Evolutionary conservation across 1,140 invertebrate species (phyloP), one percentile per base, ranked within the genome.

Genomic region (Cydia pomonella): DNA sequence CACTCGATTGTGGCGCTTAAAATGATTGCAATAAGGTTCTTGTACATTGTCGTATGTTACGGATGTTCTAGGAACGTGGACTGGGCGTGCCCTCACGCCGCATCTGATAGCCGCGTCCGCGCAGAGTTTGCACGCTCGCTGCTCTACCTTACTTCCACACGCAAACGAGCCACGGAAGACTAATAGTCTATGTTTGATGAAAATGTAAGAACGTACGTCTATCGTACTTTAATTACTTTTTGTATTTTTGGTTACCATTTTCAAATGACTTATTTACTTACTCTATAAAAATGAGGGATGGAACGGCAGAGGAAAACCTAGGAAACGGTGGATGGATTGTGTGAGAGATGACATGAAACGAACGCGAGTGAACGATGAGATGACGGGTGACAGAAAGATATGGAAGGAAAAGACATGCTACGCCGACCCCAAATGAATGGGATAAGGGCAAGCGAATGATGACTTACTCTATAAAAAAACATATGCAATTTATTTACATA

Each of bases 51-150:
- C n/a, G n/a, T 53, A 53, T 23, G 21, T 59, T 59, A 7, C 53
- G 53, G 53, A 59, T 59, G 18, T 59, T 59, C 53, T 59, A 59
- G 53, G 53, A 59, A 59, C 53, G 18, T 21, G 53, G 53, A 23
- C 21, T 21, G 53, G 53, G 53, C 53, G 53, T 59, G 53, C 53
- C 53, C 53, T 59, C 53, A 59, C 53, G 53, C 53, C 53, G 53
- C 53, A 59, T 59, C 53, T 23, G 53, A 59, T 59, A 59, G 53
- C 44, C 6, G 53, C 53, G 53, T 23, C 53, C 53, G 53, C 53
- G 53, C 53, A 59, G 47, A 18, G 21, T 59, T 59, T 59, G 53
- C 53, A 59, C 53, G 53, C 53, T 21, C 53, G 53, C 53, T 21
- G 53, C 53, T 59, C 53, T 59, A 53, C 50, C n/a, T n/a, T 50